Percentiles rank a stretch among this genome's conserved stretches.
phyloP scores from a whole-genome alignment of 2,113 vertebrate genomes.

The Tragelaphus strepsiceros region DNA sequence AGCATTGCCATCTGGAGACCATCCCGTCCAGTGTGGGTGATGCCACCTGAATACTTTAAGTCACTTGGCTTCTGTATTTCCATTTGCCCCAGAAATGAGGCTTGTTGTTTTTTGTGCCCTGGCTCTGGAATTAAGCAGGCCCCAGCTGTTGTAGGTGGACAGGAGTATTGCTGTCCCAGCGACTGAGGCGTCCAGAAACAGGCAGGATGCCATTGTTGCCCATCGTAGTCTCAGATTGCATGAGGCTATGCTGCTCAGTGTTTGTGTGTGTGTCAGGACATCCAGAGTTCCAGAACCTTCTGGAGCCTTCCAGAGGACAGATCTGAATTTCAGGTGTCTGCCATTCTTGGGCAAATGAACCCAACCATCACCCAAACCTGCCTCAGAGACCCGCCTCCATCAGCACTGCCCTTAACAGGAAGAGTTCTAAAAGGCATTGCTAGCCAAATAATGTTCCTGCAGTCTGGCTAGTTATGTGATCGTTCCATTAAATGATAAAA shows the following conservation, averaged over 20 bases:
- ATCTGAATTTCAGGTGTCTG: background rate
- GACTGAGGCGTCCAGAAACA: rapidly evolving
- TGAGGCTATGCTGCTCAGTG: background rate
- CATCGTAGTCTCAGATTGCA: rapidly evolving
- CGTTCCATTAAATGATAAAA: rapidly evolving
- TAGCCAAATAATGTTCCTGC: background rate
- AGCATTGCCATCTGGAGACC: rapidly evolving
- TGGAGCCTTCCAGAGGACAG: background rate
- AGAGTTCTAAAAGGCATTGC: background rate
- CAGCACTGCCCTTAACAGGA: background rate
- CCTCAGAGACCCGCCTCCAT: background rate
- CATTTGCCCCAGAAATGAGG: background rate
- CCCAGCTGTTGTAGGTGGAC: background rate
- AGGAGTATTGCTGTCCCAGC: rapidly evolving
- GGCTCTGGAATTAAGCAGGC: rapidly evolving
- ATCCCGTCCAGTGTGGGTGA: rapidly evolving
- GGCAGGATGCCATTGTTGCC: too few relatives aligned
- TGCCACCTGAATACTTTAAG: rapidly evolving
- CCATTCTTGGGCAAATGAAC: background rate
- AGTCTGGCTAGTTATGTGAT: rapidly evolving
- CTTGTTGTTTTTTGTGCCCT: background rate
- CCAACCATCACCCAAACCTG: background rate
- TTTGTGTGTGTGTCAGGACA: background rate
- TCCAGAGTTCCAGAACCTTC: background rate
- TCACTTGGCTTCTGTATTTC: background rate